Base-by-base conservation (phyloP, 2,113 vertebrate genomes). In the Grammomys surdaster region DNA sequence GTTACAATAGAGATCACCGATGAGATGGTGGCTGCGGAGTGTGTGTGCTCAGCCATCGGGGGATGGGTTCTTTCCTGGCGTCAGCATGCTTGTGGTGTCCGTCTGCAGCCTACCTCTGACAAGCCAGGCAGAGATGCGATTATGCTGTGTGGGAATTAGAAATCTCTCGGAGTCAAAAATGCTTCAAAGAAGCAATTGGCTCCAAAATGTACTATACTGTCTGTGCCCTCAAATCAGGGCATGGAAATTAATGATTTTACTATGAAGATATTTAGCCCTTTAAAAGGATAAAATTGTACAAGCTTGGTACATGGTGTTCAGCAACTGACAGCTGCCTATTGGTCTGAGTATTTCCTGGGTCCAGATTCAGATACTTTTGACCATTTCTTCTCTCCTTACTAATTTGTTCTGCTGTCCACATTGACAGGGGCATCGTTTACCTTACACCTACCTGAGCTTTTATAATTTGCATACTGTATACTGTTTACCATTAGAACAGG, bases 31-130 rank as follows among this genome's bases (percentile, higher is more conserved):
- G 87, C 90, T 3, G 92, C 4, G 2, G 88, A 56, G 95, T 14
- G 58, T 46, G 70, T 89, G 98, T 72, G 76, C 69, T 82, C 89
- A 80, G 95, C 92, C 86, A 78, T 48, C 89, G 92, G 95, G 97
- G 96, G 96, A 96, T 90, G 96, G 97, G 96, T 88, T 7, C 87
- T 91, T 28, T 40, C 91, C 67, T 46, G n/a, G 87, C 90, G 95
- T 91, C 89, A 85, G 88, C 89, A 5, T 92, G 96, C 46, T 72
- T 65, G 86, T 89, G 93, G 96, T 96, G 95, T 81, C 94, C 4
- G 94, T 81, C 94, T 3, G 94, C 98, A 33, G 31, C 65, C 94
- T 93, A 85, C 96, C 96, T 63, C 33, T 94, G 95, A 95, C 95
- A 43, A 86, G 97, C 24, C 7, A 51, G 36, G 90, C 87, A 95